These are phyloP conservation scores for Catostylus mosaicus DNA, from an alignment of 30 jellyfish, hydroid and myxozoan genomes.

Conservation along the genomic window DNA sequence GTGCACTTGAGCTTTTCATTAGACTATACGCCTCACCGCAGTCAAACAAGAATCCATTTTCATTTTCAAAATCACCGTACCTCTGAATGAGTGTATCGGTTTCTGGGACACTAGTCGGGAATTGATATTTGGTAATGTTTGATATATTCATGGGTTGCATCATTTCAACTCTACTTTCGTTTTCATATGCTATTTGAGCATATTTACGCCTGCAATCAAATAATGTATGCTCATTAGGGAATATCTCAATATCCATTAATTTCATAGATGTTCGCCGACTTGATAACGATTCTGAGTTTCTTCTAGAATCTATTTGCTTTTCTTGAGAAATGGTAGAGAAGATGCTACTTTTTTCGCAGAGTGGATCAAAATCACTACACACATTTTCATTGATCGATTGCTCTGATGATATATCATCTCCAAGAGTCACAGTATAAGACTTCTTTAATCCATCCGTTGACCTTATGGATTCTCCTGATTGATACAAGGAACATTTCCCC, in stretches of 20 bases:
- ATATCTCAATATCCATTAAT: slow-evolving; percentile 37
- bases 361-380: not conserved
- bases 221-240: not conserved
- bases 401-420: not conserved
- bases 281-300: slow-evolving; percentile 4
- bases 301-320: not conserved
- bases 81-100: too few species aligned
- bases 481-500: not conserved
- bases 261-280: slow-evolving; percentile 59
- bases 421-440: not conserved
- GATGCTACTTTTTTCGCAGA: not conserved
- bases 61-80: too few species aligned
- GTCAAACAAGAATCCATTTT: too few species aligned
- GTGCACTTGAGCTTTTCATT: too few species aligned
- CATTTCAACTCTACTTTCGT: too few species aligned
- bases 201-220: not conserved
- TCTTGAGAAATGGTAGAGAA: not conserved
- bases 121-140: too few species aligned
- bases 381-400: not conserved
- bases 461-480: not conserved
- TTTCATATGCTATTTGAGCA: too few species aligned
- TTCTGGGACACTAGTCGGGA: too few species aligned
- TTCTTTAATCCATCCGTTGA: not conserved
- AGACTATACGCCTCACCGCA: too few species aligned
- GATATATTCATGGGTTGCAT: too few species aligned